phyloP scores from a whole-genome alignment of 2,113 vertebrate species.

The Cynoglossus semilaevis region DNA sequence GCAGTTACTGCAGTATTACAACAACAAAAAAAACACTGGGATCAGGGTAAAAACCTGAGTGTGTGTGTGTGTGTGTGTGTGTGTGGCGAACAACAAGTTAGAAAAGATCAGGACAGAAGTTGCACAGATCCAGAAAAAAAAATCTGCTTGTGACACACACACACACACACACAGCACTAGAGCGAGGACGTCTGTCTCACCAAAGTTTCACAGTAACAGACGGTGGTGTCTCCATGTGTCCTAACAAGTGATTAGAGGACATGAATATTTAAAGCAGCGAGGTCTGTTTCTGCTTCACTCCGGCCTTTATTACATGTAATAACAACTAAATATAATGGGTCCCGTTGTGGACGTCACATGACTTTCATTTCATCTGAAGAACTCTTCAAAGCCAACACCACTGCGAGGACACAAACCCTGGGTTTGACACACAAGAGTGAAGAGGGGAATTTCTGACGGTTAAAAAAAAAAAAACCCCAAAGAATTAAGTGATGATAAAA shows the following conservation, averaged over 20 bases:
- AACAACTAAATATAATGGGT: no score
- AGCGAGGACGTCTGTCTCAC: constrained; percentile 23
- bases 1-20: no score
- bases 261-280: not conserved
- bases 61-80: no score
- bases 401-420: not conserved
- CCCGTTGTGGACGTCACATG: not conserved
- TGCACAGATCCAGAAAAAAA: not conserved
- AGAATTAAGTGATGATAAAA: not conserved
- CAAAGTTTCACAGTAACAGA: constrained; percentile 5
- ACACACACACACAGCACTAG: constrained; percentile 2
- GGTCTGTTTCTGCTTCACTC: constrained; percentile 5
- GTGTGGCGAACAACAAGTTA: no score
- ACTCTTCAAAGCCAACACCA: not conserved
- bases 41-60: no score
- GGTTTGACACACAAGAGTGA: not conserved
- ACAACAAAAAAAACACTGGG: no score
- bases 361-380: constrained; percentile 1
- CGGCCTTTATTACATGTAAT: no score
- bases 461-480: not conserved
- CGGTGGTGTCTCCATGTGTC: constrained; percentile 18
- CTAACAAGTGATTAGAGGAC: constrained; percentile 14
- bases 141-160: no score
- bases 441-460: not conserved
- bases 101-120: no score